Conservation (phyloP, 1,140 invertebrate species). For the Lycorma delicatula region DNA sequence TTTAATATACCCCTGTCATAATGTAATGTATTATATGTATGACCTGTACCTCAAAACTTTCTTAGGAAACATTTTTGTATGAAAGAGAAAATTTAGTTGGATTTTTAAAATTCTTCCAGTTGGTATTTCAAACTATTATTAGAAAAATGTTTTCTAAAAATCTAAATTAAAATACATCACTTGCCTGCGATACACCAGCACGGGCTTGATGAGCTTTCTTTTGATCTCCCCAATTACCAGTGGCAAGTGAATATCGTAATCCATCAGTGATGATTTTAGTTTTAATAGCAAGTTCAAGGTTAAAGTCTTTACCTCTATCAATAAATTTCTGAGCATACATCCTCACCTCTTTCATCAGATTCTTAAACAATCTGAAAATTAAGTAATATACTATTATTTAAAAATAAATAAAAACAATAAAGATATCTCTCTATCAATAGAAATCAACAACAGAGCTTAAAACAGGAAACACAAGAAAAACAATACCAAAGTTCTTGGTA, state of each 20-base stretch:
- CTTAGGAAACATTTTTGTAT: too few relatives aligned
- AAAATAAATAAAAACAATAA: too few relatives aligned
- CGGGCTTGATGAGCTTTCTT: constrained; percentile 98
- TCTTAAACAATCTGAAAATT: constrained; percentile 65
- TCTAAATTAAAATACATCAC: constrained; percentile 32
- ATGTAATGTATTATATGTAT: too few relatives aligned
- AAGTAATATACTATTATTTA: too few relatives aligned
- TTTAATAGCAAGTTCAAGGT: constrained; percentile 93
- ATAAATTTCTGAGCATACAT: constrained; percentile 99
- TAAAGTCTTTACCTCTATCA: constrained; percentile 96
- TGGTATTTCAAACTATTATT: too few relatives aligned
- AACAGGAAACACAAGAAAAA: too few relatives aligned
- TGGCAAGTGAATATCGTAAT: constrained; percentile 93
- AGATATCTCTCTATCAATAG: not conserved
- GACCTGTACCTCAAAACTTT: too few relatives aligned
- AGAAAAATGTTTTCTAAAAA: not conserved
- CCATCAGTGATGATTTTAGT: constrained; percentile 97
- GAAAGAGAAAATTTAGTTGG: too few relatives aligned
- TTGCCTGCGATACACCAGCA: constrained; percentile 86
- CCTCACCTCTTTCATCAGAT: constrained; percentile 89
- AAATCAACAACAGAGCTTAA: not conserved
- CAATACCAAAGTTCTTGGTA: too few relatives aligned
- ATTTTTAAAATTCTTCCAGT: too few relatives aligned
- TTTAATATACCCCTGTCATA: too few relatives aligned
- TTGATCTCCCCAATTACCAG: constrained; percentile 99